phyloP scores from a whole-genome alignment of 2,888 invertebrate genomes.

The Aspidiotus destructor region DNA sequence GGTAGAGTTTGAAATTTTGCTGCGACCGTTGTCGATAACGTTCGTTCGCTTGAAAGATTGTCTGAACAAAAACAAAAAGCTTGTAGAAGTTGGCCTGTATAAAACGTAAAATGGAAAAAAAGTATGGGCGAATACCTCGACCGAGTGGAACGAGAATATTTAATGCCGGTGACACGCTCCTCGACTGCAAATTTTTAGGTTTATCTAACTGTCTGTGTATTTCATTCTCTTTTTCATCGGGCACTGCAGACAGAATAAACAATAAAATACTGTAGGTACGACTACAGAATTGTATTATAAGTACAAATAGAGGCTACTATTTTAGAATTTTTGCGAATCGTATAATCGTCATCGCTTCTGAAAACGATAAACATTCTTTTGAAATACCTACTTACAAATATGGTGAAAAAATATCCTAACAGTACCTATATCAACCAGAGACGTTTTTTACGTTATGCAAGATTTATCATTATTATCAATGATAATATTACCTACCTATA shows the following conservation, averaged over 20 bases:
- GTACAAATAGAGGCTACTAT: too few species aligned
- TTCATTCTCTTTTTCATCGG: conserved; percentile 70
- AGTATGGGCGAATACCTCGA: neutral
- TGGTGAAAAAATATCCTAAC: too few species aligned
- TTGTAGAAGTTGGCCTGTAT: neutral
- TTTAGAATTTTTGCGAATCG: too few species aligned
- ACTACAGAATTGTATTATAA: too few species aligned
- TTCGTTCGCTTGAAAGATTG: neutral
- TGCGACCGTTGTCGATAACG: conserved; percentile 52
- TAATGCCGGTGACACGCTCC: conserved; percentile 54
- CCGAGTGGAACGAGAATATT: neutral
- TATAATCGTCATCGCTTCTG: too few species aligned
- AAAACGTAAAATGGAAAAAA: neutral
- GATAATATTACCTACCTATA: too few species aligned
- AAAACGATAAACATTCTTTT: too few species aligned
- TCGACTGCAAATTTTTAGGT: conserved; percentile 57
- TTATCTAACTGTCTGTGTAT: conserved; percentile 59
- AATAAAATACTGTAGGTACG: too few species aligned
- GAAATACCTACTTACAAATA: too few species aligned
- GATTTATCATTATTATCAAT: too few species aligned
- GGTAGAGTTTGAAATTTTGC: conserved; percentile 81
- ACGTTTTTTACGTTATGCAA: too few species aligned
- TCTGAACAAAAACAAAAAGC: neutral
- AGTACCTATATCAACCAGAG: too few species aligned
- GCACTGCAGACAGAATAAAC: conserved; percentile 49